Evolutionary conservation across 2,113 vertebrate species (phyloP).

Genomic region (Rhinolophus ferrumequinum): DNA sequence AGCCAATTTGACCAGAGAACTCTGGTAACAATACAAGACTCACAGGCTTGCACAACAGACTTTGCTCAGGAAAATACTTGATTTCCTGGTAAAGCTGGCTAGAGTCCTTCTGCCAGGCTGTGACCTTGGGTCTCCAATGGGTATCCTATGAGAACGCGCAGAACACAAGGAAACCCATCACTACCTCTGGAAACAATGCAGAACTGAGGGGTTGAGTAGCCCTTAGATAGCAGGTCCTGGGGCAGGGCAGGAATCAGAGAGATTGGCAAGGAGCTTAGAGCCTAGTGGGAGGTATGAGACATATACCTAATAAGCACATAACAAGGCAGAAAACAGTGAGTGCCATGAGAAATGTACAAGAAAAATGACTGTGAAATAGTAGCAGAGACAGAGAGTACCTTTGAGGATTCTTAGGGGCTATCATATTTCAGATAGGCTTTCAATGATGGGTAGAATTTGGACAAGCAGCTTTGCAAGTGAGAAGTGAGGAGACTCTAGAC

Average conservation of each 20-base stretch:
- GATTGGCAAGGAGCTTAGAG: not conserved
- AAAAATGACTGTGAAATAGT: not conserved
- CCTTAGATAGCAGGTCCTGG: not conserved
- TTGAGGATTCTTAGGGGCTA: not conserved
- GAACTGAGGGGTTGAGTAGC: not conserved
- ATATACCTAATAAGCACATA: not conserved
- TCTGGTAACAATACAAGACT: not conserved
- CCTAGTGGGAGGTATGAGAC: not conserved
- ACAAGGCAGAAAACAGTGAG: not conserved
- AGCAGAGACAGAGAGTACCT: not conserved
- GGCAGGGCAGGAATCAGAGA: not conserved
- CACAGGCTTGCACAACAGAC: not conserved
- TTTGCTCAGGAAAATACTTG: not conserved
- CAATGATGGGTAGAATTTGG: slow-evolving; percentile 30
- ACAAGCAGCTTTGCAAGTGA: slow-evolving; percentile 44
- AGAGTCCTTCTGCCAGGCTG: not conserved
- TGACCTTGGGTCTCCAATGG: not conserved
- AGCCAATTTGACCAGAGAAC: not conserved
- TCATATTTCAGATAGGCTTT: slow-evolving; percentile 40
- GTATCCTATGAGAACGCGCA: not conserved
- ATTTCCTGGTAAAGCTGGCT: not conserved
- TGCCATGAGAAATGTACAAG: not conserved
- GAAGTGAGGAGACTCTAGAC: not conserved
- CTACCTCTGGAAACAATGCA: not conserved
- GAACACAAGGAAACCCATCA: not conserved